phyloP scores from a whole-genome alignment of 2,797 vertebrate genomes.

The Neoniphon sammara region DNA sequence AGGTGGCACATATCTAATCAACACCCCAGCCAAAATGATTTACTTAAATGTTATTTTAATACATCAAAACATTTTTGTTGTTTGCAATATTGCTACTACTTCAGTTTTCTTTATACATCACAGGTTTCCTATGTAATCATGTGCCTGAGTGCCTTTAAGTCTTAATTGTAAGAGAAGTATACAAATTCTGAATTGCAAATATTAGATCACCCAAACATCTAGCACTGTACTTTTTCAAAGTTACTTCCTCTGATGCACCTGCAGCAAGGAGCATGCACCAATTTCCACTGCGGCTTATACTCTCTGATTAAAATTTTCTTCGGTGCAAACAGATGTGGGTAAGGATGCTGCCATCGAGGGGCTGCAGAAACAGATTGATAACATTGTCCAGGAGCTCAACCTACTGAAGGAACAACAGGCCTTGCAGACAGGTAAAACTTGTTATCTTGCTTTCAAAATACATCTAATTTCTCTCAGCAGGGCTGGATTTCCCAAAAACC shows the following conservation, averaged over 20 bases:
- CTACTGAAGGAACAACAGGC: conserved; percentile 93
- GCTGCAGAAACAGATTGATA: conserved; percentile 87
- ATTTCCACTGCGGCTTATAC: no score
- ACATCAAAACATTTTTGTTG: no score
- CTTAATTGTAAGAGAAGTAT: no score
- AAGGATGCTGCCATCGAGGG: conserved; percentile 84
- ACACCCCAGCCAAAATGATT: no score
- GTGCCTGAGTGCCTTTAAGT: no score
- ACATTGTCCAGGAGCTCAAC: conserved; percentile 88
- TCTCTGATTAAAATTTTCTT: neutral
- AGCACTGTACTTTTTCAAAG: no score
- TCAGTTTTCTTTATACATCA: neutral
- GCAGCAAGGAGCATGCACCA: conserved; percentile 1
- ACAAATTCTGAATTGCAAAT: no score
- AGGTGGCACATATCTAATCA: conserved; percentile 29
- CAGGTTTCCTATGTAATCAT: neutral
- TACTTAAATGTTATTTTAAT: no score
- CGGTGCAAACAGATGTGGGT: conserved; percentile 48
- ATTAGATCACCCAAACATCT: no score
- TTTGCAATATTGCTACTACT: neutral
- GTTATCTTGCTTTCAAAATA: neutral
- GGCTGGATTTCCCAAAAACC: neutral
- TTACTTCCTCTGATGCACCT: neutral
- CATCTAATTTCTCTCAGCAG: neutral
- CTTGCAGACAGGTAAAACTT: conserved; percentile 88